These are phyloP conservation scores for Spatulosminthurus flaviceps DNA, from an alignment of 2,888 invertebrate genomes.

Conservation along the genomic window DNA sequence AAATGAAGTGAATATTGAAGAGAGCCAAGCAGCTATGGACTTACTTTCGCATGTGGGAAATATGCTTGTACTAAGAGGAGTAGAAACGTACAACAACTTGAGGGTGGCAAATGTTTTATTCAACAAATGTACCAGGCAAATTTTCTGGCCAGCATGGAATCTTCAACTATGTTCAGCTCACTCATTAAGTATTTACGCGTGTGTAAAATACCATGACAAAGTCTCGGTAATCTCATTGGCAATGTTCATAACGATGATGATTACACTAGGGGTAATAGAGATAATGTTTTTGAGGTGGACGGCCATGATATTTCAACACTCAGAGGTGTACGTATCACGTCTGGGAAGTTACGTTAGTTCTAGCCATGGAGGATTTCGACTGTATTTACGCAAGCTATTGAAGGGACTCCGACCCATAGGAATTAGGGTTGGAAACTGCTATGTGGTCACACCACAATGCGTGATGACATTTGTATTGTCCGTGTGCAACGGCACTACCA, in stretches of 20 bases:
- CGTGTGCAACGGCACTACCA: neutral
- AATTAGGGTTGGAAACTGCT: neutral
- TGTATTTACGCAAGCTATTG: neutral
- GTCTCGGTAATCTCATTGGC: neutral
- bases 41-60: too few relatives aligned
- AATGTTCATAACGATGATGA: neutral
- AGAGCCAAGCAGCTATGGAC: too few relatives aligned
- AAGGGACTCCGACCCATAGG: neutral
- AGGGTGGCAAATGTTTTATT: neutral
- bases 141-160: neutral
- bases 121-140: neutral
- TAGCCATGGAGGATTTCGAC: neutral
- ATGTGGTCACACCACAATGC: neutral
- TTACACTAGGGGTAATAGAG: neutral
- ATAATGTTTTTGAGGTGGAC: neutral
- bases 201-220: neutral
- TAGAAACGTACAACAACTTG: neutral
- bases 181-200: neutral
- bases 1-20: too few relatives aligned
- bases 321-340: neutral
- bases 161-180: neutral
- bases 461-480: neutral
- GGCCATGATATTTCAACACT: neutral
- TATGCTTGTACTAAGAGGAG: neutral
- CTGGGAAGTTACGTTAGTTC: neutral